These are phyloP conservation scores for Osmoderma eremita DNA, from an alignment of 2,888 invertebrate species.

Conservation along the genomic window DNA sequence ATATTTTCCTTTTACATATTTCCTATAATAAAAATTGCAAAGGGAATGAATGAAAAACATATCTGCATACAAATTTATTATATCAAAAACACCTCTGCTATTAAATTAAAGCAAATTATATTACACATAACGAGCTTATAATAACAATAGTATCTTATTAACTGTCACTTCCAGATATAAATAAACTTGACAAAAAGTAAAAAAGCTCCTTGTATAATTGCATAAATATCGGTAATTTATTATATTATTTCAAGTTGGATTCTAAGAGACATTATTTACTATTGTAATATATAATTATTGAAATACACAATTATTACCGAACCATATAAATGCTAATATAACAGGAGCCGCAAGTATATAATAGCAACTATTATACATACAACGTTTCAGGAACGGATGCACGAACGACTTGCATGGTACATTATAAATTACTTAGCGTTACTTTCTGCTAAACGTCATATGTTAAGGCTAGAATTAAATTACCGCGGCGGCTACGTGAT, in stretches of 20 bases:
- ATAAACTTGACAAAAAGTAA: neutral
- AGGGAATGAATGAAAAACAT: too few species aligned
- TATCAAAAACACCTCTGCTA: too few species aligned
- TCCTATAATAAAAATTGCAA: too few species aligned
- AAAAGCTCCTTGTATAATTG: too few species aligned
- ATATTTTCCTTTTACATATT: too few species aligned
- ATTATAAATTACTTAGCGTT: conserved; percentile 28
- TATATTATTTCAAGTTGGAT: neutral
- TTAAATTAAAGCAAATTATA: too few species aligned
- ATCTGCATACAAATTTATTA: too few species aligned
- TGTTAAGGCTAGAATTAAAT: conserved; percentile 6
- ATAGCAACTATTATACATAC: conserved; percentile 23
- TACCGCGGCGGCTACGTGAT: conserved; percentile 14
- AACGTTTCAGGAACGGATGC: conserved; percentile 21
- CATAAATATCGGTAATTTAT: neutral
- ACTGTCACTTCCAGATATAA: neutral
- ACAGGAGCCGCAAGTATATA: conserved; percentile 25
- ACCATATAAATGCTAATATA: conserved; percentile 33
- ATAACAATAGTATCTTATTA: neutral
- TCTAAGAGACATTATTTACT: conserved; percentile 16
- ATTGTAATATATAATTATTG: conserved; percentile 31
- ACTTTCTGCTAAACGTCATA: conserved; percentile 13
- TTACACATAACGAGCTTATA: neutral
- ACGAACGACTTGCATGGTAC: conserved; percentile 15
- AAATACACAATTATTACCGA: conserved; percentile 22